Percentiles rank a stretch among this genome's conserved stretches.
phyloP scores from a whole-genome alignment of 2,888 invertebrate genomes.

The Periphyllus acericola region DNA sequence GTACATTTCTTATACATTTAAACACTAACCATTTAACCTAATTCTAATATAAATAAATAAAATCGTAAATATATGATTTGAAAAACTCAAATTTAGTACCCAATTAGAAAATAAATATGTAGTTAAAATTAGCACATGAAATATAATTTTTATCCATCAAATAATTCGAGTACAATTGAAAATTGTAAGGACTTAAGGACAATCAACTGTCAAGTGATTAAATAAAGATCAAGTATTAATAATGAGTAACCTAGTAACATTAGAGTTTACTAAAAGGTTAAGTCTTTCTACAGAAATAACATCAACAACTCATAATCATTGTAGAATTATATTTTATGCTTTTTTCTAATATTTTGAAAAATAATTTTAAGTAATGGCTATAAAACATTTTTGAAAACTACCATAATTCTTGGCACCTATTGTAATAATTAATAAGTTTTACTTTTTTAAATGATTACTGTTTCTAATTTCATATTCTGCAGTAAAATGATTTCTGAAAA shows the following conservation, averaged over 20 bases:
- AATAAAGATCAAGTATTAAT: neutral
- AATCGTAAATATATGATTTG: neutral
- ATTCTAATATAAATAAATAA: conserved; percentile 8
- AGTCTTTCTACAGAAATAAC: neutral
- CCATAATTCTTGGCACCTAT: no score
- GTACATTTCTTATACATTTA: conserved; percentile 25
- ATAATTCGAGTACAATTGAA: neutral
- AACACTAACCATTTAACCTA: conserved; percentile 6
- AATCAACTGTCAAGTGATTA: neutral
- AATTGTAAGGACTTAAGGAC: neutral
- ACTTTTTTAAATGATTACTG: no score
- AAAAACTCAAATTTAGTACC: neutral
- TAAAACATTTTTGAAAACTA: no score
- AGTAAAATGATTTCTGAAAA: no score
- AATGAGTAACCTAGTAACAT: neutral
- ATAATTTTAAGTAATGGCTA: no score
- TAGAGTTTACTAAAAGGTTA: neutral
- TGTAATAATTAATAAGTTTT: no score
- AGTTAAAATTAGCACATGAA: neutral
- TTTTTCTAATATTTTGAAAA: no score
- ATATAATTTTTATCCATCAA: neutral
- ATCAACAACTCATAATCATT: neutral
- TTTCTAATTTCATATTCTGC: no score
- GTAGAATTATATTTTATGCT: no score
- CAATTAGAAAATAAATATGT: neutral